A percentile compares a stretch with the other conserved stretches of the same genome.
phyloP scores from a whole-genome alignment of 1,140 invertebrate genomes.

The Arctopsyche grandis region DNA sequence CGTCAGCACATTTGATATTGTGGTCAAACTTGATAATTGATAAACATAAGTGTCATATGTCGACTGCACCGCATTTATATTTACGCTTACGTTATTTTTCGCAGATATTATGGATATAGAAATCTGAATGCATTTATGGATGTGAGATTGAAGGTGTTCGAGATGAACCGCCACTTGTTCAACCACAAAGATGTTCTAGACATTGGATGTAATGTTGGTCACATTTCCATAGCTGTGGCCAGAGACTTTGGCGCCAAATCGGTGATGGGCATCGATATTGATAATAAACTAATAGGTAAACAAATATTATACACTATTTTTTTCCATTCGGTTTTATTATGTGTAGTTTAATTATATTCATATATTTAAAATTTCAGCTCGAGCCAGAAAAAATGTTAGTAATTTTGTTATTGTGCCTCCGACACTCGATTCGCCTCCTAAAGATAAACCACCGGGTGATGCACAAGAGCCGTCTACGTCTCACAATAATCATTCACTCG shows the following conservation, averaged over 20 bases:
- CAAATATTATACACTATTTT: constrained; percentile 14
- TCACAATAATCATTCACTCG: neutral
- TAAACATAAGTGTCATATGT: no score
- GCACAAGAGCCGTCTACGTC: constrained; percentile 14
- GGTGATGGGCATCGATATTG: constrained; percentile 96
- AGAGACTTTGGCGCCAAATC: constrained; percentile 84
- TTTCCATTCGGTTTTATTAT: constrained; percentile 18
- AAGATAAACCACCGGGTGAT: constrained; percentile 21
- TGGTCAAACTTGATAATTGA: no score
- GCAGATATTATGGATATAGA: constrained; percentile 92
- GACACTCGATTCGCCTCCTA: constrained; percentile 33
- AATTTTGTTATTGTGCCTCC: constrained; percentile 69
- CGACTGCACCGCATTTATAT: no score
- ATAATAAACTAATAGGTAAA: constrained; percentile 81
- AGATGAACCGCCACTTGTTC: constrained; percentile 84
- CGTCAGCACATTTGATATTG: no score
- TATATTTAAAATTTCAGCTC: constrained; percentile 44
- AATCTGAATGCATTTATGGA: constrained; percentile 85
- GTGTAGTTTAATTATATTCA: neutral
- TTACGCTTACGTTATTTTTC: no score
- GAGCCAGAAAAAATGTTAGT: constrained; percentile 81
- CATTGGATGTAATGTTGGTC: constrained; percentile 97
- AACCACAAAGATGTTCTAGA: constrained; percentile 92
- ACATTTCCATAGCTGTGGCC: constrained; percentile 89
- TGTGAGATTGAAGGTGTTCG: constrained; percentile 82